Evolutionary conservation across 2,888 invertebrate species (phyloP), one percentile per base, ranked within the genome.

Genomic region (Pterostichus madidus): DNA sequence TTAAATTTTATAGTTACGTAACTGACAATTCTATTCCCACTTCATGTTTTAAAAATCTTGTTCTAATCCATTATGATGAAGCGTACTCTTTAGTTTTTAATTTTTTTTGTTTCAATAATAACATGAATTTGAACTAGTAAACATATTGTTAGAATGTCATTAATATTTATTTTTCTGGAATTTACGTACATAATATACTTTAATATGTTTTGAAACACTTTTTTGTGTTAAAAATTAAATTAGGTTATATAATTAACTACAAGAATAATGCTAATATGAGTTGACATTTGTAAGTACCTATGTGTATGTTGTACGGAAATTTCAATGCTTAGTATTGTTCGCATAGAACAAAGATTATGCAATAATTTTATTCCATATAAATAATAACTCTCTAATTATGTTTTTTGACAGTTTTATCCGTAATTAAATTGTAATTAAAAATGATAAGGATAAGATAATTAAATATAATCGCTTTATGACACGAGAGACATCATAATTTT

Each of bases 371-470:
- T 64, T 35, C 11, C 64, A 64, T 32, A 35, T 64, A 64, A 64
- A 59, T 59, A 59, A 64, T 35, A 11, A 64, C 13, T 35, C 11
- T 13, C 35, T 31, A 64, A 31, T 64, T 11, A n/a, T 32, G 10
- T 64, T 64, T n/a, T 64, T 64, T 64, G 64, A 64, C 64, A 64
- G 31, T 32, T 35, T 32, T 32, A 64, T n/a, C 32, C 13, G 64
- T 6, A 32, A 64, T 64, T 64, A 64, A 32, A 8, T 35, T 32
- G 11, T 64, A 64, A 64, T 64, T 64, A 64, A 35, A 64, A 32
- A 13, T 64, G 64, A 64, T 64, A 32, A 64, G 35, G 35, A 64
- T 64, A 64, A 32, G 32, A 64, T 64, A 35, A 64, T 64, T 64
- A 64, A 64, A 59, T 13, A 64, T 64, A 13, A 64, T 64, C 64